Evolutionary conservation across 1,140 invertebrate species (phyloP), one percentile per base, ranked within the genome.

Genomic region (Laupala kohalensis): DNA sequence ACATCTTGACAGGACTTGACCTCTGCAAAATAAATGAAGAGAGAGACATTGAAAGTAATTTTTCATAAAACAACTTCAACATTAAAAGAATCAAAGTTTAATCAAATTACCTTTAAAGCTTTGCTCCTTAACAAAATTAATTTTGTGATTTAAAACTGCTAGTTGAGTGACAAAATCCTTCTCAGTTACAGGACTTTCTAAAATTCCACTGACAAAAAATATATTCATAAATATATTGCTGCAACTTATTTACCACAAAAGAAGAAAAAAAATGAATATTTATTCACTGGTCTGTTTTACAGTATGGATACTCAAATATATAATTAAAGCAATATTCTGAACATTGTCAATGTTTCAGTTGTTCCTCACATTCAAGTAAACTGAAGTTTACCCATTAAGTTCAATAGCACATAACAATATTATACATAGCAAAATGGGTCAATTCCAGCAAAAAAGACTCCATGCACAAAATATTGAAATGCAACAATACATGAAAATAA

Each of bases 81-180:
- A 69, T 26, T 19, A 26, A 66, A 5, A 15, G 37, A 68, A 69
- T 4, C 29, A 1, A 69, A 24, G 23, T 13, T 12, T 4, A 13
- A 9, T 23, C 29, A 19, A 67, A 53, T 71, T 72, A 80, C 79
- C 78, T 81, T 95, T 94, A 75, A 96, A 97, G 78, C 92, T 94
- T 78, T 98, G 94, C 77, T 98, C 95, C 79, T 96, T 96, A 0
- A 98, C 90, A 84, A 99, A 96, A 77, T 92, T 94, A n/a, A 99
- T 90, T 84, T 99, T 99, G 79, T 98, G 94, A 81, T 98, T 97
- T 4, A 99, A 83, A 71, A 92, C 90, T 78, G 94, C 90, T 3
- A 99, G 81, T 76, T 98, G 94, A 28, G 89, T 88, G 72, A 95
- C 84, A 80, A 99, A 99, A 77, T 94, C 91, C 77, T 93, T 91